phyloP scores from a whole-genome alignment of 2,797 vertebrate genomes.

The Novumbra hubbsi region DNA sequence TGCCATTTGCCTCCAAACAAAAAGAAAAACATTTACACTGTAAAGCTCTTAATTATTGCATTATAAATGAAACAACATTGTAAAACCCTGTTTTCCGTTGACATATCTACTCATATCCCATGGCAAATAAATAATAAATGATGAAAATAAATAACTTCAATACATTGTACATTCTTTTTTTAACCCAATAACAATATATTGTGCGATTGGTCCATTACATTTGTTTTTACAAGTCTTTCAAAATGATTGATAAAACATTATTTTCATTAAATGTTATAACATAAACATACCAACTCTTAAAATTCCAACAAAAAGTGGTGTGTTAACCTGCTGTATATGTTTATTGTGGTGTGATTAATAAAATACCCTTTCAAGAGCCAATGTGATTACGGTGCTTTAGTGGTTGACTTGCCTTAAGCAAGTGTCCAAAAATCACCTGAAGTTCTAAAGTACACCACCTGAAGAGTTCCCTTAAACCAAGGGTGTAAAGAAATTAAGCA shows the following conservation, averaged over 20 bases:
- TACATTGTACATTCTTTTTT: constrained; percentile 50
- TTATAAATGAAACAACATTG: constrained; percentile 53
- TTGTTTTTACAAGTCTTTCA: constrained; percentile 22
- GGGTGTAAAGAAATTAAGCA: constrained; percentile 35
- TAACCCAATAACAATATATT: constrained; percentile 33
- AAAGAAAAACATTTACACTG: constrained; percentile 58
- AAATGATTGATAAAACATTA: neutral
- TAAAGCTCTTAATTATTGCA: constrained; percentile 69
- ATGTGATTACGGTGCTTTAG: constrained; percentile 26
- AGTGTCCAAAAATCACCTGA: constrained; percentile 29
- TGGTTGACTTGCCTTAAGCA: constrained; percentile 12
- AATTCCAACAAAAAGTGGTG: neutral
- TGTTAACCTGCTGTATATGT: neutral
- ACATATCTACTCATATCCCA: constrained; percentile 37
- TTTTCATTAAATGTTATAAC: neutral
- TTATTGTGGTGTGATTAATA: neutral
- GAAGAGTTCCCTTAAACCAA: constrained; percentile 57
- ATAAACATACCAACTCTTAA: neutral
- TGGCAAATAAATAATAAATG: constrained; percentile 49
- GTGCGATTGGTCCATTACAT: constrained; percentile 51
- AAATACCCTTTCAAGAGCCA: neutral
- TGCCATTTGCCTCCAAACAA: constrained; percentile 38
- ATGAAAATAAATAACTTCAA: constrained; percentile 6
- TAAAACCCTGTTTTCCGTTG: constrained; percentile 65
- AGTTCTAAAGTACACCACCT: constrained; percentile 49